Evolutionary conservation across 2,113 vertebrate species (phyloP).

Genomic region (Pterophyllum scalare): DNA sequence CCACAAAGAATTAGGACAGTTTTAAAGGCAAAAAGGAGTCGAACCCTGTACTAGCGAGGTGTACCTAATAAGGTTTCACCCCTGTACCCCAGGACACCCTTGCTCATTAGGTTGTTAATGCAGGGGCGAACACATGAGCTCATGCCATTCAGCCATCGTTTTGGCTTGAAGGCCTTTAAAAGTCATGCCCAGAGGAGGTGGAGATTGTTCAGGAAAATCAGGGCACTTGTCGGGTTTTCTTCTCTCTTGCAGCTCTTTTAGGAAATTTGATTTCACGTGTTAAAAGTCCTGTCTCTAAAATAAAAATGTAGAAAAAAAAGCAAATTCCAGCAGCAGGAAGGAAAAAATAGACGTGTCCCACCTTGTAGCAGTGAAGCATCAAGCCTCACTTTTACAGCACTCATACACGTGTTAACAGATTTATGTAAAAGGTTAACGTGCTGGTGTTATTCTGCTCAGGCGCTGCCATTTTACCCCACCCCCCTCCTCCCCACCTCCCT

Average conservation of each 20-base stretch:
- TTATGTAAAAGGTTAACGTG: conserved; percentile 94
- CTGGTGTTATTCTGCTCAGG: conserved; percentile 95
- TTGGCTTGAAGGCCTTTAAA: too few relatives aligned
- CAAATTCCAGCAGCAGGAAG: neutral
- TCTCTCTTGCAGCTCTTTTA: neutral
- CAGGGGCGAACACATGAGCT: too few relatives aligned
- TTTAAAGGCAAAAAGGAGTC: too few relatives aligned
- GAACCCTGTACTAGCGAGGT: too few relatives aligned
- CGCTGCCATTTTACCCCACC: conserved; percentile 86
- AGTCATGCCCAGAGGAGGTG: too few relatives aligned
- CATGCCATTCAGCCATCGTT: too few relatives aligned
- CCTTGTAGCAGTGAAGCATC: conserved; percentile 10
- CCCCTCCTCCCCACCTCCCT: conserved; percentile 23
- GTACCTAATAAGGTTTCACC: too few relatives aligned
- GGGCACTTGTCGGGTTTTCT: neutral
- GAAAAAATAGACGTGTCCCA: neutral
- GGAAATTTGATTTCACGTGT: neutral
- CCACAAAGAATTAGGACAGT: too few relatives aligned
- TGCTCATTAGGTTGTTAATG: too few relatives aligned
- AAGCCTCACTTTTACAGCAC: conserved; percentile 61
- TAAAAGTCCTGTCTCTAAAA: neutral
- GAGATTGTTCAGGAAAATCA: too few relatives aligned
- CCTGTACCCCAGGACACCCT: too few relatives aligned
- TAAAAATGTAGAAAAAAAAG: neutral
- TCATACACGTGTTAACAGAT: conserved; percentile 83